Base-by-base conservation (phyloP, 2,888 invertebrate genomes). In the Plusia festucae region DNA sequence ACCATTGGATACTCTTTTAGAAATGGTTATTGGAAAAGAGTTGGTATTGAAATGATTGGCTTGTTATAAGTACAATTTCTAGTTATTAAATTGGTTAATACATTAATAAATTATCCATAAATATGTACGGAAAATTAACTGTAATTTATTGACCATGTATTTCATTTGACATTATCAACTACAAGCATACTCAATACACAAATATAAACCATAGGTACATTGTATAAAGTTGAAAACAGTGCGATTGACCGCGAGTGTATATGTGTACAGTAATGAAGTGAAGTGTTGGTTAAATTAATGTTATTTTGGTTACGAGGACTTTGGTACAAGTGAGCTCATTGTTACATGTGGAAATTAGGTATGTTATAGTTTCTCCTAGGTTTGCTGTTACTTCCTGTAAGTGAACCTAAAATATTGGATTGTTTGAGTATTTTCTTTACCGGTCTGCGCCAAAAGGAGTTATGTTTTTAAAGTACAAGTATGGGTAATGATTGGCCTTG, bases 101-200 rank as follows among this genome's bases (percentile, higher is more conserved):
- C n/a, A n/a, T n/a, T n/a, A n/a, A 34, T 15, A 27, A 30, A 2
- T 9, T 1, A 30, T 30, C 9, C 30, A 9, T 9, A 30, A 30
- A 30, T 30, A 30, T 30, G 34, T 44, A 16, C 6, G 16, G 7
- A 13, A 44, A 16, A 44, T 16, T 44, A 44, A 1, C 8, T 16
- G 30, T 9, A 30, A 30, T 30, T 32, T 32, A 32, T 13, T 32
- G 2, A 6, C 13, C 32, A 32, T 32, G 24, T 32, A 8, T 32
- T 32, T 32, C 8, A 40, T 40, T 20, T n/a, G 6, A 15, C 24
- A 24, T 24, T 34, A 20, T 54, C 44, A 55, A 53, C 53, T 69
- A 57, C 76, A 65, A 75, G 75, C 75, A 69, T 78, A 65, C 76
- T 78, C 13, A 15, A 57, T 24, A 58, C 61, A 60, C 30, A 56